Percentiles rank a stretch among this genome's conserved stretches.
These are phyloP conservation scores for Drosophila chauvacae DNA, from an alignment of 1,140 invertebrate species.

Conservation along the genomic window DNA sequence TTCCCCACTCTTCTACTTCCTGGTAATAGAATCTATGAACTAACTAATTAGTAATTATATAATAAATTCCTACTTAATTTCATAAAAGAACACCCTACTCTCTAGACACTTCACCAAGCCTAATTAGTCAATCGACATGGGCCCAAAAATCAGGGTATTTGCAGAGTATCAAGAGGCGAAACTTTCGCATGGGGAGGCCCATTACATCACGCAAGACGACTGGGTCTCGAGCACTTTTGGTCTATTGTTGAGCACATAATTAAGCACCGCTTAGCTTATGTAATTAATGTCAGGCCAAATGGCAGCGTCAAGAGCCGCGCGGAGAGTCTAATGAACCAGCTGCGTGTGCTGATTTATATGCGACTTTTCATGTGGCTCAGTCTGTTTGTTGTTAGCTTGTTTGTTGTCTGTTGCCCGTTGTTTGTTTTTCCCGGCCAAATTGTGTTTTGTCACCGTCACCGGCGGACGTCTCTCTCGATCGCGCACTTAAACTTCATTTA, in stretches of 20 bases:
- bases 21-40: not conserved
- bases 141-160: not conserved
- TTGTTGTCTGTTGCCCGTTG: slow-evolving; percentile 15
- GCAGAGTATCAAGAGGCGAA: slow-evolving; percentile 27
- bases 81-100: not conserved
- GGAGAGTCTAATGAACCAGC: slow-evolving; percentile 75
- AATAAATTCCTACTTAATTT: not conserved
- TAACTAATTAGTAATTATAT: not conserved
- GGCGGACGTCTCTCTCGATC: slow-evolving; percentile 63
- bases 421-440: slow-evolving; percentile 55
- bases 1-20: not conserved
- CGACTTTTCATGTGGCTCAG: slow-evolving; percentile 48
- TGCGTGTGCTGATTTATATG: slow-evolving; percentile 80
- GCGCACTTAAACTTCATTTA: slow-evolving; percentile 70
- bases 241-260: slow-evolving; percentile 81
- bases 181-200: slow-evolving; percentile 62
- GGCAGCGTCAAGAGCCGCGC: slow-evolving; percentile 53
- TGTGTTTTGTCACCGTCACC: slow-evolving; percentile 73
- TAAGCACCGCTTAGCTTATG: slow-evolving; percentile 79
- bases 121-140: not conserved
- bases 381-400: slow-evolving; percentile 16
- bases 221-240: slow-evolving; percentile 62
- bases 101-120: not conserved
- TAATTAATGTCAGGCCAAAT: slow-evolving; percentile 73
- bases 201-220: slow-evolving; percentile 67